Conservation (phyloP, 2,797 vertebrate genomes). For the Chaetodon trifasciatus region DNA sequence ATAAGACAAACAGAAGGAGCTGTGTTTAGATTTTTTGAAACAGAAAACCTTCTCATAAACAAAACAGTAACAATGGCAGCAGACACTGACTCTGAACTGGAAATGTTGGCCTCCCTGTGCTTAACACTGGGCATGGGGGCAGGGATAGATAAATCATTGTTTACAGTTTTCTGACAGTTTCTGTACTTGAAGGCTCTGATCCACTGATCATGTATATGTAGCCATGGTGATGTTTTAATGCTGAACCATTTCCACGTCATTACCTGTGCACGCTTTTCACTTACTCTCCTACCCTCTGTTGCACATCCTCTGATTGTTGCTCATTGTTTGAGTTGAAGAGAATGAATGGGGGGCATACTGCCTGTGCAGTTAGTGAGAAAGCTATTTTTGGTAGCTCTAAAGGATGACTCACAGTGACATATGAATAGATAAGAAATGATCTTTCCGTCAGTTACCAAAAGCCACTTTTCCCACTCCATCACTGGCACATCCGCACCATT, state of each 20-base stretch:
- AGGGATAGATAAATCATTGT: background rate
- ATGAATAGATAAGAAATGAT: constrained; percentile 70
- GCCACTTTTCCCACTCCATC: constrained; percentile 21
- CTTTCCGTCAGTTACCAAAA: constrained; percentile 67
- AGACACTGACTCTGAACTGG: background rate
- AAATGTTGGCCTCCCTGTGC: background rate
- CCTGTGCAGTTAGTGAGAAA: constrained; percentile 49
- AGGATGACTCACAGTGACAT: constrained; percentile 77
- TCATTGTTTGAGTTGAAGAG: constrained; percentile 38
- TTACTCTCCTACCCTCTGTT: constrained; percentile 4
- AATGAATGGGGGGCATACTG: constrained; percentile 51
- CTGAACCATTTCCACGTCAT: constrained; percentile 9
- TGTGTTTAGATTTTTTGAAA: constrained; percentile 15
- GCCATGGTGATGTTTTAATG: background rate
- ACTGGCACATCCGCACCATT: constrained; percentile 22
- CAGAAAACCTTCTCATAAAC: constrained; percentile 10
- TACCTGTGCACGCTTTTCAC: background rate
- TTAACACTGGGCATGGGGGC: too few species aligned
- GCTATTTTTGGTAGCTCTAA: constrained; percentile 71
- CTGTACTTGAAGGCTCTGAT: background rate
- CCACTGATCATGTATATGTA: background rate
- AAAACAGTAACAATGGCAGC: background rate
- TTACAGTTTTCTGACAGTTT: constrained; percentile 2
- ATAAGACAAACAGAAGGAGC: constrained; percentile 1
- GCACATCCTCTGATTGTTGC: constrained; percentile 34